Evolutionary conservation across 2,797 vertebrate species (phyloP), one percentile per base, ranked within the genome.

Genomic region (Trachurus trachurus): DNA sequence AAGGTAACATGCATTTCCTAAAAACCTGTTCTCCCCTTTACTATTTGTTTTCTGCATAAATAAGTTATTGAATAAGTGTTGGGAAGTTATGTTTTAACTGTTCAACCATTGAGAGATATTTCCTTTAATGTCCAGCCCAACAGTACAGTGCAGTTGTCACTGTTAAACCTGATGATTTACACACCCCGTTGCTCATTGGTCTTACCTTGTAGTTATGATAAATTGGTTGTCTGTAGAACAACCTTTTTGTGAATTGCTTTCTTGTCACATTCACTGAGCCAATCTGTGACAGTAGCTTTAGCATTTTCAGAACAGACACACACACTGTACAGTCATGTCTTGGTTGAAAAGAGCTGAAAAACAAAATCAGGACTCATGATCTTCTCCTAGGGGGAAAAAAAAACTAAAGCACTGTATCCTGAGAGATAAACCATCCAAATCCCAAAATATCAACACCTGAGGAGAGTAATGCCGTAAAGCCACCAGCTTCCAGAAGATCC

Each of bases 381-480:
- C 9, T 11, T 13, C 31, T 62, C 19, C 49, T 0, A 37, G 49
- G 39, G 29, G 21, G 8, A 37, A 37, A 37, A 37, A 37, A 34
- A 37, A 37, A 37, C 9, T 50, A 31, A 42, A 42, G 16, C 1
- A 0, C 13, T n/a, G 31, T 40, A 44, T 52, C 37, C 59, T 47
- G 17, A 59, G 26, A 26, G 29, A 69, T 52, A 58, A 58, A 57
- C 45, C 19, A 44, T 7, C 50, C 19, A 40, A 60, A 71, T 60
- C 47, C 58, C 17, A 8, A 44, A 34, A 22, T 61, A 47, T 22
- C 53, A 59, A 11, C n/a, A 16, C 31, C 21, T 62, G 47, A 31
- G 16, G 29, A 21, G 10, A 61, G 16, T 56, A 39, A 40, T 63
- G 52, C 42, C 21, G 17, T 31, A 56, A 59, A 69, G 21, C n/a